Conservation (phyloP, 2,113 vertebrate genomes). For the Daboia siamensis region DNA sequence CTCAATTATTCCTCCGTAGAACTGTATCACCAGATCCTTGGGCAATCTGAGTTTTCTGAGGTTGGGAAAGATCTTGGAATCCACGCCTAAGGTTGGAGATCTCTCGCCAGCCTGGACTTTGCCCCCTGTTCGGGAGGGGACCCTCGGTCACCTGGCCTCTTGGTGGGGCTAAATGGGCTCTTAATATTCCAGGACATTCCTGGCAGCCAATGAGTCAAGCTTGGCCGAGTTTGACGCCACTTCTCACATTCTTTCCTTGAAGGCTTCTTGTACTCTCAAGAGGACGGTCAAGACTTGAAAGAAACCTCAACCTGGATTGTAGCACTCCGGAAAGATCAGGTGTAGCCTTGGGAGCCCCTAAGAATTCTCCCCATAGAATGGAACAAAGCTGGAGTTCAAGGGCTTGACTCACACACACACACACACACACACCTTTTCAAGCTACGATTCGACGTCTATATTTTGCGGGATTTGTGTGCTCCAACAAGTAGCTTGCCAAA, state of each 20-base stretch:
- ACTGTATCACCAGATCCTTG: no score
- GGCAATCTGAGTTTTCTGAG: neutral
- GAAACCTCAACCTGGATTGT: neutral
- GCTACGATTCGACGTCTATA: neutral
- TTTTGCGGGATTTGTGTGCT: no score
- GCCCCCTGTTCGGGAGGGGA: fast-evolving
- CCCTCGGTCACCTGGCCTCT: neutral
- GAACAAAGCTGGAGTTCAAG: neutral
- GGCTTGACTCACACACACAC: no score
- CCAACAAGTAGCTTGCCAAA: neutral
- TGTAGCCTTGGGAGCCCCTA: no score
- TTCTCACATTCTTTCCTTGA: neutral
- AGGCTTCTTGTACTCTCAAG: neutral
- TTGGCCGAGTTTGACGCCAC: neutral
- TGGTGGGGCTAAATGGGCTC: neutral
- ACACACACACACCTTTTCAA: neutral
- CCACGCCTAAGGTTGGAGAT: no score
- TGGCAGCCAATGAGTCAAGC: neutral
- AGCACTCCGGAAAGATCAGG: neutral
- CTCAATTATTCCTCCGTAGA: neutral
- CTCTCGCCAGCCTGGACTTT: neutral
- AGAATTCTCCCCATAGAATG: neutral
- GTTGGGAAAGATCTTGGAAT: neutral
- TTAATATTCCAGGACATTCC: neutral
- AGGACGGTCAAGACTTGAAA: no score